phyloP scores from a whole-genome alignment of 1,140 invertebrate genomes.

The Macrobrachium rosenbergii region DNA sequence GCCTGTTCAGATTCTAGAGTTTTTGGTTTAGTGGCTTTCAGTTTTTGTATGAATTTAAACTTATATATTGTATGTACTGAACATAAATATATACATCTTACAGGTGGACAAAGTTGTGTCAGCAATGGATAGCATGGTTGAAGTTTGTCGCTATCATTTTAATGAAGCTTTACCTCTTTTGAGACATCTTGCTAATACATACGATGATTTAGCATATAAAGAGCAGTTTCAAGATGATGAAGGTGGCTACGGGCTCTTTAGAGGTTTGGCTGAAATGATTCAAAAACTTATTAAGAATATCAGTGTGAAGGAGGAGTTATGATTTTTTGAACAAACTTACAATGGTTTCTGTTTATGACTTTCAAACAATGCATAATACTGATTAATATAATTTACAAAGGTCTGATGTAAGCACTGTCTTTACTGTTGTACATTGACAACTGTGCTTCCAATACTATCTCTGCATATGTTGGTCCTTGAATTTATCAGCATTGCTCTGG shows the following conservation, averaged over 20 bases:
- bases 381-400: neutral
- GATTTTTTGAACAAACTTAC: conserved; percentile 2
- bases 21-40: neutral
- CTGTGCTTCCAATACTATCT: too few species aligned
- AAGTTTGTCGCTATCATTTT: conserved; percentile 49
- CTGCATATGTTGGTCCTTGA: too few species aligned
- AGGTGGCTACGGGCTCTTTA: conserved; percentile 40
- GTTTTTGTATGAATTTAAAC: neutral
- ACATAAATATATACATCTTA: neutral
- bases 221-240: conserved; percentile 58
- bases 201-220: conserved; percentile 56
- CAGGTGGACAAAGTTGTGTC: conserved; percentile 55
- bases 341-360: neutral
- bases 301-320: conserved; percentile 15
- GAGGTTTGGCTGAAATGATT: conserved; percentile 49
- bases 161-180: conserved; percentile 43
- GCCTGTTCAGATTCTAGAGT: too few species aligned
- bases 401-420: too few species aligned
- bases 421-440: too few species aligned
- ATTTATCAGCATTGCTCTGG: too few species aligned
- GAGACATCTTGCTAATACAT: conserved; percentile 38
- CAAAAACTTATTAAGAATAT: conserved; percentile 43
- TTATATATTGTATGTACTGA: neutral
- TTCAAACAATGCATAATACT: neutral
- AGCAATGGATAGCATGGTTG: conserved; percentile 54